Base-by-base conservation (phyloP, 64 coral and sea anemone species). In the Orbicella faveolata region DNA sequence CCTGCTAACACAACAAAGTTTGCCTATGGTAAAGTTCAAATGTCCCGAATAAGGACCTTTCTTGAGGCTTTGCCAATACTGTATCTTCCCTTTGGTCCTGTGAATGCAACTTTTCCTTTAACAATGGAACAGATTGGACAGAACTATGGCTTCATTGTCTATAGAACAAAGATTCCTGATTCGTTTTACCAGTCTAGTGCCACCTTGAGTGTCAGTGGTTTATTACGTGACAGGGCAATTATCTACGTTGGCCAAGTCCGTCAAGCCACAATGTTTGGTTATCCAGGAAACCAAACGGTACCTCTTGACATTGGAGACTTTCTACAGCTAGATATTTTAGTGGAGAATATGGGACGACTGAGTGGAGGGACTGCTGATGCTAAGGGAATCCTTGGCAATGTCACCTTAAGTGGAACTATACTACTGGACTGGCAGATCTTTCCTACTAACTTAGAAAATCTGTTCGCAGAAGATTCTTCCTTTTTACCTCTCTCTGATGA, bases 171-270 rank as follows among this genome's bases (percentile, higher is more conserved):
- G 19, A 88, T 96, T 83, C 88, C 92, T 37, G 1, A 52, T 55
- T 63, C 52, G 68, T 90, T 88, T 79, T 52, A 67, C 18, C 21
- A 87, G 63, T 87, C 88, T 36, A 19, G 70, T n/a, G 86, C 83
- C 59, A 62, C 78, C 18, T 37, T 97, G 9, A 88, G 80, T 70
- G 6, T 97, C 41, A 76, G 68, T 70, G 92, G 88, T 36, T 77
- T 91, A 33, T 83, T 94, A 35, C 95, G 80, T 82, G 95, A 97
- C 84, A 86, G 95, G 88, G 95, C 92, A 66, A 93, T 97, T 65
- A 76, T 97, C 5, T 94, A 70, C 59, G 69, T 97, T 69, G 92
- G 92, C 18, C 88, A 30, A 13, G 57, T 94, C 34, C 89, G 93
- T 19, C 89, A 94, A 81, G 88, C 88, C 3, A 91, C 89, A 30